Evolutionary conservation across 2,797 vertebrate genomes (phyloP).

Genomic region (Gephyroberyx darwinii): DNA sequence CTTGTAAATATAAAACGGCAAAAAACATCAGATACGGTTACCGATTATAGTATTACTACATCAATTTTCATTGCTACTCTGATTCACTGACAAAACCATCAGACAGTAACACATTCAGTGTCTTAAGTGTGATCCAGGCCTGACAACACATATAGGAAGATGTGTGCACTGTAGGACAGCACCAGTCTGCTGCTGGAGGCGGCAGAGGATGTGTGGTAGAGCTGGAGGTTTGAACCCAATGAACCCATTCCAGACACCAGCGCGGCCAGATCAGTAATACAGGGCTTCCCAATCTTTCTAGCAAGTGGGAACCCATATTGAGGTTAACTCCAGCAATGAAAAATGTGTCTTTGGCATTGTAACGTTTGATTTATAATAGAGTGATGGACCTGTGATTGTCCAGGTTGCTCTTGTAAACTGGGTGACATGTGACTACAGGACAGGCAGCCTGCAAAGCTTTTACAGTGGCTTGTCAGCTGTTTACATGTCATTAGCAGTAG

Average conservation of each 20-base stretch:
- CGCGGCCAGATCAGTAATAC: neutral
- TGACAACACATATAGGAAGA: too few relatives aligned
- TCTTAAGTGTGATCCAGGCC: too few relatives aligned
- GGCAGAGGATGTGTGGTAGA: neutral
- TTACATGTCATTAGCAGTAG: neutral
- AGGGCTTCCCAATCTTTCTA: neutral
- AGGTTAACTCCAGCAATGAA: neutral
- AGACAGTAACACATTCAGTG: too few relatives aligned
- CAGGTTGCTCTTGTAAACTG: neutral
- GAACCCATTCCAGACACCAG: neutral
- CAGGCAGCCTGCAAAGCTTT: too few relatives aligned
- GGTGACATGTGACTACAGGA: neutral
- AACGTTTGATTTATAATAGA: neutral
- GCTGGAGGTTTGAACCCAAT: neutral
- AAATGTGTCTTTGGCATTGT: too few relatives aligned
- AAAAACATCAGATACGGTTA: too few relatives aligned
- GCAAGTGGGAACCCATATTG: too few relatives aligned
- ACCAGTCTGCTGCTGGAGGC: neutral
- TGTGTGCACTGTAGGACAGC: too few relatives aligned
- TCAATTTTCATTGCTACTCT: too few relatives aligned
- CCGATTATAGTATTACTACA: too few relatives aligned
- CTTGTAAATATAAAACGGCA: too few relatives aligned
- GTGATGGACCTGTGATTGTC: neutral
- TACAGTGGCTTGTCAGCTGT: neutral
- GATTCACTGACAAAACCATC: too few relatives aligned